Evolutionary conservation across 2,113 vertebrate species (phyloP).

Genomic region (Cervus canadensis): DNA sequence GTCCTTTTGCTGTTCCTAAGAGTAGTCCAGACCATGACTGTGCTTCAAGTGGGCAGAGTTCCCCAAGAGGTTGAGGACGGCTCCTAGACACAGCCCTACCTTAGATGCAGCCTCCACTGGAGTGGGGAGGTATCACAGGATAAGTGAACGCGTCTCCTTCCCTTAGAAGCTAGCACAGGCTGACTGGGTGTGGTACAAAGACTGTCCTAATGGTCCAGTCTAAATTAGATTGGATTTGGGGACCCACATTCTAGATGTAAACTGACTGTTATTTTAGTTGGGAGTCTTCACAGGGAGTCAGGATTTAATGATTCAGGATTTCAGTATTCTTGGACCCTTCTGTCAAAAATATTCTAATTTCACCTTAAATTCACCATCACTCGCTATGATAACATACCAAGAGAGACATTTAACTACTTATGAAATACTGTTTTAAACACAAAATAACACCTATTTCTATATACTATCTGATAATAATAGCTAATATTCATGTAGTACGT

Average conservation of each 20-base stretch:
- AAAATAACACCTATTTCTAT: neutral
- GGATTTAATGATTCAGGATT: neutral
- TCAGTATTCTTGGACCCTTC: neutral
- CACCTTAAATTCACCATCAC: neutral
- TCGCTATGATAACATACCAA: neutral
- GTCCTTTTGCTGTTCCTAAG: neutral
- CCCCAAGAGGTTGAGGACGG: neutral
- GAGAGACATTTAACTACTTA: neutral
- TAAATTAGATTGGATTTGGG: neutral
- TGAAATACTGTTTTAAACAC: neutral
- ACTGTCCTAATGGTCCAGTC: neutral
- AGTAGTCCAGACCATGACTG: neutral
- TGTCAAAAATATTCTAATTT: neutral
- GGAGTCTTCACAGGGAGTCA: neutral
- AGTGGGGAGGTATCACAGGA: neutral
- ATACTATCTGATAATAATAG: neutral
- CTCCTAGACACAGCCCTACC: neutral
- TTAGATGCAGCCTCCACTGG: neutral
- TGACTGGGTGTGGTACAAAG: neutral
- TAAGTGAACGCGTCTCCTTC: neutral
- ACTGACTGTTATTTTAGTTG: neutral
- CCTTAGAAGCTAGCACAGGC: neutral
- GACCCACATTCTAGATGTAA: neutral
- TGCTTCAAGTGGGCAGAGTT: neutral
- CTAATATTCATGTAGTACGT: neutral